phyloP scores from a whole-genome alignment of 2,797 vertebrate species.

The Menidia menidia region DNA sequence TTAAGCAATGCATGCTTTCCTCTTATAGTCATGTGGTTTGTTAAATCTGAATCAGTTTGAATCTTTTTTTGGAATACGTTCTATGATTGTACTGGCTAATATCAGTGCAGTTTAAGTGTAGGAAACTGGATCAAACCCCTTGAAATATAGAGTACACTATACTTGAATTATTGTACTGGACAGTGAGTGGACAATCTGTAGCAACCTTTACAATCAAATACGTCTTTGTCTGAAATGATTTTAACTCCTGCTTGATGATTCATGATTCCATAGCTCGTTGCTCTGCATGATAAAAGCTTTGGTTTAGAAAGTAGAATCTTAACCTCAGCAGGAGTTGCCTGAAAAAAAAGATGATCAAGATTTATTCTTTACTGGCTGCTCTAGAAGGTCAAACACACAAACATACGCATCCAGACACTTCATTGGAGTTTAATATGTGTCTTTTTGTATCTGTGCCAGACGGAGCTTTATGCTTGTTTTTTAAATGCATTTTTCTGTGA shows the following conservation, averaged over 20 bases:
- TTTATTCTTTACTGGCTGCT: neutral
- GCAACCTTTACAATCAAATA: neutral
- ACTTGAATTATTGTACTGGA: neutral
- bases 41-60: neutral
- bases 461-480: neutral
- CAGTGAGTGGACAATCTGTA: neutral
- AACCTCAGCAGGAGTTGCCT: neutral
- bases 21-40: neutral
- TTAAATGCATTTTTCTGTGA: neutral
- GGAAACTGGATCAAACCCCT: constrained; percentile 3
- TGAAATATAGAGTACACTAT: neutral
- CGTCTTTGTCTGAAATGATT: neutral
- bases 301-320: neutral
- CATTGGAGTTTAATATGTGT: neutral
- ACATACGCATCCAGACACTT: neutral
- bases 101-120: neutral
- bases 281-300: neutral
- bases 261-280: neutral
- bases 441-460: neutral
- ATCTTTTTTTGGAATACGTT: neutral
- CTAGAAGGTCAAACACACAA: neutral
- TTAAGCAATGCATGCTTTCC: neutral
- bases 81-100: neutral
- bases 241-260: neutral
- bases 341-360: neutral